These are phyloP conservation scores for Procavia capensis DNA, from an alignment of 2,113 vertebrate species.

Conservation along the genomic window DNA sequence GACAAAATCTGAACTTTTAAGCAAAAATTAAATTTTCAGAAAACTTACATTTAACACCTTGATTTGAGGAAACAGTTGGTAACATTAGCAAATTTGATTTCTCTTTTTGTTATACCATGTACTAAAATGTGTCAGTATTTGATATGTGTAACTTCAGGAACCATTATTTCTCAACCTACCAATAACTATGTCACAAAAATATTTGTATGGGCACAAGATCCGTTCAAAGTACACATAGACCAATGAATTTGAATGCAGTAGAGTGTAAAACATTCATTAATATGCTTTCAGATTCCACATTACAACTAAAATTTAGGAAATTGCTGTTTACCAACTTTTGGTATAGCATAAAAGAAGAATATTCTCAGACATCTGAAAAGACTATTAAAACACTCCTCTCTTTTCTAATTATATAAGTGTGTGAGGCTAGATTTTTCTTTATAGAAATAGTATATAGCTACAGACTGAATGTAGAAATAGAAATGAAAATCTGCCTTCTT, in stretches of 20 bases:
- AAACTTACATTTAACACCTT: neutral
- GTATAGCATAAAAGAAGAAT: too few relatives aligned
- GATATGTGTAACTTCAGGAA: neutral
- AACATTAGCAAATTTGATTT: neutral
- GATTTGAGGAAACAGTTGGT: neutral
- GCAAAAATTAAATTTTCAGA: slow-evolving; percentile 12
- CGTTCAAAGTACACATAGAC: neutral
- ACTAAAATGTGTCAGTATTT: slow-evolving; percentile 8
- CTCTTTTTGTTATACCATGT: too few relatives aligned
- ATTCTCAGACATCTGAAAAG: too few relatives aligned
- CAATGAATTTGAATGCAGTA: neutral
- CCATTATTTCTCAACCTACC: slow-evolving; percentile 5
- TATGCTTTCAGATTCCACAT: neutral
- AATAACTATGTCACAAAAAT: neutral
- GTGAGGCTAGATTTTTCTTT: too few relatives aligned
- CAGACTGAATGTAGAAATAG: too few relatives aligned
- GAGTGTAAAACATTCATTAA: neutral
- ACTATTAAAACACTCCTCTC: too few relatives aligned
- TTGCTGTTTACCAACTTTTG: neutral
- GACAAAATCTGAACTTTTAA: neutral
- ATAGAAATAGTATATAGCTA: too few relatives aligned
- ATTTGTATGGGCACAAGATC: neutral
- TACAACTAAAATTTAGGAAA: neutral
- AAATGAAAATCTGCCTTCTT: too few relatives aligned
- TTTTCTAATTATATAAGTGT: too few relatives aligned